These are phyloP conservation scores for Pemphigus obesinymphae DNA, from an alignment of 1,140 invertebrate species.

Conservation along the genomic window DNA sequence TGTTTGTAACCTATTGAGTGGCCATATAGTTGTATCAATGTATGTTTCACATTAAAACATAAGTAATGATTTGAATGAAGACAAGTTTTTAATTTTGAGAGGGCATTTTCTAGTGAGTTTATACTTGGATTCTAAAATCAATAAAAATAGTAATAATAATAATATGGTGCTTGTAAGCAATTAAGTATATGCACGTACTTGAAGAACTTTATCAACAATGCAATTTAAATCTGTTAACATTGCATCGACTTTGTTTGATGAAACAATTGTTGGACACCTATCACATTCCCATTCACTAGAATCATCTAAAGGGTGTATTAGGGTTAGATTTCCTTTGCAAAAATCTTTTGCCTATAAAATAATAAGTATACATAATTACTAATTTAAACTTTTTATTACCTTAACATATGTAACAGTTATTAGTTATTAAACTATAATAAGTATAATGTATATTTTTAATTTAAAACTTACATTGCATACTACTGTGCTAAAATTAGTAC, in stretches of 20 bases:
- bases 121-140: constrained; percentile 44
- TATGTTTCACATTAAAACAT: constrained; percentile 71
- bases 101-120: constrained; percentile 58
- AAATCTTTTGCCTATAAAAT: constrained; percentile 14
- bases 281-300: constrained; percentile 21
- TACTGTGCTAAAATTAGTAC: constrained; percentile 68
- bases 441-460: too few species aligned
- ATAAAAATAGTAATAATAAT: background rate
- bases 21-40: constrained; percentile 70
- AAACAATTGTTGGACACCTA: constrained; percentile 21
- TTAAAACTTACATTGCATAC: constrained; percentile 54
- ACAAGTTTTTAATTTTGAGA: constrained; percentile 61
- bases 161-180: background rate
- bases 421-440: too few species aligned
- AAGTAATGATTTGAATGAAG: constrained; percentile 78
- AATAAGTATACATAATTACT: background rate
- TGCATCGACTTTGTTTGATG: constrained; percentile 12
- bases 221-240: background rate
- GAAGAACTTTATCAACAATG: constrained; percentile 1
- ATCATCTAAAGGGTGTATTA: constrained; percentile 15
- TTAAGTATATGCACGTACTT: background rate
- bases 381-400: background rate
- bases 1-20: constrained; percentile 58
- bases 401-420: too few species aligned
- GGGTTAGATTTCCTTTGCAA: constrained; percentile 28